Conservation (phyloP, 2,113 vertebrate species). For the Periophthalmodon schlosseri region DNA sequence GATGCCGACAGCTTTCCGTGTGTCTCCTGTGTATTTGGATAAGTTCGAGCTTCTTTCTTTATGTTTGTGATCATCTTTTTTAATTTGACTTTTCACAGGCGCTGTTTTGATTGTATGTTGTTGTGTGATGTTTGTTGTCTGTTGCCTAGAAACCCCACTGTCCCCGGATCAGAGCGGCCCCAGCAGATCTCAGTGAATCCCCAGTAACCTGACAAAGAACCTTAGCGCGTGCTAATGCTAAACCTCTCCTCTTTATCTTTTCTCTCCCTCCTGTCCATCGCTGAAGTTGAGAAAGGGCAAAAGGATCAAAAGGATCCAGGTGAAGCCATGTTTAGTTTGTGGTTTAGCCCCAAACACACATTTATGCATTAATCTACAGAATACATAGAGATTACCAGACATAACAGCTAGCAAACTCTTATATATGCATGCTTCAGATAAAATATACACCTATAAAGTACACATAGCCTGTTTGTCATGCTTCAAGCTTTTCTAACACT, state of each 20-base stretch:
- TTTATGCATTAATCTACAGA: constrained; percentile 24
- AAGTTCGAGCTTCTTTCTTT: constrained; percentile 62
- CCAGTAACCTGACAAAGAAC: constrained; percentile 44
- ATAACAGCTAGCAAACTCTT: constrained; percentile 10
- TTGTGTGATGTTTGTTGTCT: constrained; percentile 62
- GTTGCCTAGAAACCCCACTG: constrained; percentile 53
- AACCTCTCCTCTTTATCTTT: constrained; percentile 89
- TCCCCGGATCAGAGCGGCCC: constrained; percentile 54
- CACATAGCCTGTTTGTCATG: constrained; percentile 52
- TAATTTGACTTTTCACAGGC: constrained; percentile 78
- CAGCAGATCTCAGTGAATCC: constrained; percentile 58
- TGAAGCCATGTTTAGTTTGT: constrained; percentile 97
- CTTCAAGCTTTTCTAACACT: constrained; percentile 25
- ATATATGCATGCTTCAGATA: constrained; percentile 38
- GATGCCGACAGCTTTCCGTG: constrained; percentile 64
- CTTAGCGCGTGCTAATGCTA: constrained; percentile 81
- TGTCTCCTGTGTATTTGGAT: constrained; percentile 49
- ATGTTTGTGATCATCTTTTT: constrained; percentile 72
- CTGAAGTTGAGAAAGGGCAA: constrained; percentile 92
- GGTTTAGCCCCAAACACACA: constrained; percentile 74
- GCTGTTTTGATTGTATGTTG: constrained; percentile 61
- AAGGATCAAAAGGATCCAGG: constrained; percentile 98
- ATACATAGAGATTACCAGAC: constrained; percentile 2
- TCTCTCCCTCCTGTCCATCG: constrained; percentile 81
- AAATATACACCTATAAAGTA: constrained; percentile 19